Evolutionary conservation across 2,797 vertebrate species (phyloP).

Genomic region (Myotis planiceps): DNA sequence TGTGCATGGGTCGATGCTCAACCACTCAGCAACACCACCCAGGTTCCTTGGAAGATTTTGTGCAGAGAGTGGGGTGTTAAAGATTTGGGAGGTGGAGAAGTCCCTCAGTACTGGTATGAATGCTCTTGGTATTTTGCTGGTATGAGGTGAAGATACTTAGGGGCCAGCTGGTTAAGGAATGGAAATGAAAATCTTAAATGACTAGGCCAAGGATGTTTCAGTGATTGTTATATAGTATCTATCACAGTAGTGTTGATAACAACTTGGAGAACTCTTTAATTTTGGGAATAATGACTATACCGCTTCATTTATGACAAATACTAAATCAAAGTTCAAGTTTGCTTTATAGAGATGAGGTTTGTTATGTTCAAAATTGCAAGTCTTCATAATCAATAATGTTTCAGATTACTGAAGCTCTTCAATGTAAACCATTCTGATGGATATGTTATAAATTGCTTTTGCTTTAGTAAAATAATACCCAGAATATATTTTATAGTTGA

Average conservation of each 20-base stretch:
- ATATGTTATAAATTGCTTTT: neutral
- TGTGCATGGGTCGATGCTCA: too few species aligned
- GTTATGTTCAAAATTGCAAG: neutral
- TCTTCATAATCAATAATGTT: slow-evolving; percentile 33
- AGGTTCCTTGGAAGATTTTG: neutral
- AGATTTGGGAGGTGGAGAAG: neutral
- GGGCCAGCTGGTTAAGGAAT: neutral
- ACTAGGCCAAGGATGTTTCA: neutral
- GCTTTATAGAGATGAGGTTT: neutral
- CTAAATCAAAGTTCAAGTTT: slow-evolving; percentile 30
- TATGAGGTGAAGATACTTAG: neutral
- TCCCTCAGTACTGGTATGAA: neutral
- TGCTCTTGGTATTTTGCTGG: neutral
- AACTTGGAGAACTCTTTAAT: neutral
- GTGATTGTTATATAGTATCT: neutral
- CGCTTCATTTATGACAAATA: neutral
- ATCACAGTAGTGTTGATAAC: neutral
- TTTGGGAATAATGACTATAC: neutral
- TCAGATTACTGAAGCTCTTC: neutral
- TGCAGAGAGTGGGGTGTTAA: neutral
- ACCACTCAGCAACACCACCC: too few species aligned
- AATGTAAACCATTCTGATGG: neutral
- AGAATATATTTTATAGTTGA: neutral
- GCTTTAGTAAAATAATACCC: neutral
- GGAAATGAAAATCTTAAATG: neutral